phyloP scores from a whole-genome alignment of 2,797 vertebrate genomes.

The Eutrigla gurnardus region DNA sequence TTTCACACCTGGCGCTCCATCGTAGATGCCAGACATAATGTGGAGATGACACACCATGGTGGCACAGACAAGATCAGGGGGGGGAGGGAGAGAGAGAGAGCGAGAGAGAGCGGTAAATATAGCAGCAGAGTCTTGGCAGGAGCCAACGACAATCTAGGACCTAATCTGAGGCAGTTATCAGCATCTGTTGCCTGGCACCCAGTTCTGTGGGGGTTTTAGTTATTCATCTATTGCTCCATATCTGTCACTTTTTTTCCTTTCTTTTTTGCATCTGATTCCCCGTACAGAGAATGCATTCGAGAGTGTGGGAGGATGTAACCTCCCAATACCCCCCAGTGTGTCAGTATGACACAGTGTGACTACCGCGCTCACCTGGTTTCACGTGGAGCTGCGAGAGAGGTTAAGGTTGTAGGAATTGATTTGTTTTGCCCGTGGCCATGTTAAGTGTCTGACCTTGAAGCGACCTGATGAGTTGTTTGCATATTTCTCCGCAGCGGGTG shows the following conservation, averaged over 20 bases:
- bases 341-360: conserved; percentile 39
- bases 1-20: conserved; percentile 74
- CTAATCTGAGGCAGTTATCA: conserved; percentile 80
- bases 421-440: conserved; percentile 68
- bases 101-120: conserved; percentile 67
- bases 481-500: conserved; percentile 48
- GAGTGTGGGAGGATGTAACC: conserved; percentile 58
- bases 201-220: conserved; percentile 67
- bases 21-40: conserved; percentile 58
- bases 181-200: conserved; percentile 82
- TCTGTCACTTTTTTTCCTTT: conserved; percentile 62
- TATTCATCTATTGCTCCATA: conserved; percentile 78
- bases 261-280: conserved; percentile 60
- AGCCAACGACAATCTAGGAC: conserved; percentile 74
- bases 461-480: conserved; percentile 64
- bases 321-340: conserved; percentile 52
- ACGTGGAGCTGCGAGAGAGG: conserved; percentile 25
- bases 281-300: conserved; percentile 55
- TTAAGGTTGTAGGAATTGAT: conserved; percentile 61
- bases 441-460: conserved; percentile 68
- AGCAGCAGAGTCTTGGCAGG: conserved; percentile 70
- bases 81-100: conserved; percentile 38
- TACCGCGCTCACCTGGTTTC: conserved; percentile 55
- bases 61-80: conserved; percentile 56
- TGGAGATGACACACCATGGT: conserved; percentile 48